phyloP scores from a whole-genome alignment of 2,888 invertebrate genomes.

The Petrophora chlorosata region DNA sequence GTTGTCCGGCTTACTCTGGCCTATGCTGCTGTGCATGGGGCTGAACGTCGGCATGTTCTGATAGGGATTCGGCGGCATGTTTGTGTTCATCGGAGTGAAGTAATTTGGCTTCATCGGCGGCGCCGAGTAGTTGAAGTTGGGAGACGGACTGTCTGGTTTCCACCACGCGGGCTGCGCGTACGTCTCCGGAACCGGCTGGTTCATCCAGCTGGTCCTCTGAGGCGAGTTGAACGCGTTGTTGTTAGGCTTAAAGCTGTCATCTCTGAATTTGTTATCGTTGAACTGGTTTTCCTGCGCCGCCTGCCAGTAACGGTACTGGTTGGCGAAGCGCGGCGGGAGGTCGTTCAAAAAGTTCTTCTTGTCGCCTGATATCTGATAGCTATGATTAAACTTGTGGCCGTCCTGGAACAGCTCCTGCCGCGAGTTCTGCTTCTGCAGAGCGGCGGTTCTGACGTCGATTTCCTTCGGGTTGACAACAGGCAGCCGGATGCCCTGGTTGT shows the following conservation, averaged over 20 bases:
- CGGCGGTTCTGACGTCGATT: conserved; percentile 78
- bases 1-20: conserved; percentile 49
- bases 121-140: conserved; percentile 52
- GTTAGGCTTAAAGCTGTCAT: conserved; percentile 56
- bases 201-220: conserved; percentile 48
- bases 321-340: conserved; percentile 74
- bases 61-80: conserved; percentile 54
- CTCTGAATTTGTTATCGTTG: conserved; percentile 70
- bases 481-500: conserved; percentile 62
- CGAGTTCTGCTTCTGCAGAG: conserved; percentile 74
- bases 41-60: conserved; percentile 47
- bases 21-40: conserved; percentile 35
- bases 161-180: conserved; percentile 61
- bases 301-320: conserved; percentile 76
- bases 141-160: conserved; percentile 59
- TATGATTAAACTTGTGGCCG: conserved; percentile 64
- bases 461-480: conserved; percentile 81
- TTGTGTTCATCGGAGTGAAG: conserved; percentile 54
- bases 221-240: conserved; percentile 45
- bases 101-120: conserved; percentile 58
- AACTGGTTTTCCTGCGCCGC: conserved; percentile 64
- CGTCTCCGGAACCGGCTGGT: conserved; percentile 40
- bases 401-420: conserved; percentile 70
- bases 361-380: conserved; percentile 69
- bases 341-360: conserved; percentile 76